Evolutionary conservation across 2,113 vertebrate species (phyloP), one percentile per base, ranked within the genome.

Genomic region (Penelope pileata): DNA sequence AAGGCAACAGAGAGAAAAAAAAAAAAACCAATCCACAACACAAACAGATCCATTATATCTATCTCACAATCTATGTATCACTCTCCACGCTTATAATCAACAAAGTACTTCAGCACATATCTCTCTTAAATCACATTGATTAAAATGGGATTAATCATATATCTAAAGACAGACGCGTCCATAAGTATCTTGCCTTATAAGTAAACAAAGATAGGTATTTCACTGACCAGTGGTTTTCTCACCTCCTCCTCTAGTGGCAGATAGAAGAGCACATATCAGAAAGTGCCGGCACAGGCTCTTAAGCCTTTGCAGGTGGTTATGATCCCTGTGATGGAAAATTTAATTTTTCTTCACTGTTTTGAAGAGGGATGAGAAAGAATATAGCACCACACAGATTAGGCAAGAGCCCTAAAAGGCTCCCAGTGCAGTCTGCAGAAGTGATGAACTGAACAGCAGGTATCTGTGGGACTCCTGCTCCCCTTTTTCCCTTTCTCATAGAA

Each of bases 251-350:
- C 85, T 68, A 78, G 78, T 34, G 68, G 77, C 38, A 81, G 72
- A 77, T 36, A 96, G 47, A 82, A 85, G 74, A 90, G 85, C 22
- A 40, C 27, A 73, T 78, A 91, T 96, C 86, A 96, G 81, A 63
- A 29, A 22, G 85, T 73, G 81, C 4, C 64, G 90, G 85, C 24
- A 24, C 68, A 63, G 90, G 43, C 90, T 96, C 88, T 96, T 96
- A 96, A 97, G 95, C 93, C 93, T 81, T 96, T 90, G 93, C 90
- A 94, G 94, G 94, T 94, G 91, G 93, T 92, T 95, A 80, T 94
- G 90, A 91, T 93, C 91, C 66, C 68, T 40, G 76, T 78, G 88
- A 90, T 83, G 76, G 83, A 87, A 89, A 96, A 96, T 78, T 76
- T 96, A 63, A 94, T 97, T 92, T 94, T 95, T 95, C 79, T 86